Conservation (phyloP, 2,113 vertebrate genomes). For the Chrysochloris asiatica region DNA sequence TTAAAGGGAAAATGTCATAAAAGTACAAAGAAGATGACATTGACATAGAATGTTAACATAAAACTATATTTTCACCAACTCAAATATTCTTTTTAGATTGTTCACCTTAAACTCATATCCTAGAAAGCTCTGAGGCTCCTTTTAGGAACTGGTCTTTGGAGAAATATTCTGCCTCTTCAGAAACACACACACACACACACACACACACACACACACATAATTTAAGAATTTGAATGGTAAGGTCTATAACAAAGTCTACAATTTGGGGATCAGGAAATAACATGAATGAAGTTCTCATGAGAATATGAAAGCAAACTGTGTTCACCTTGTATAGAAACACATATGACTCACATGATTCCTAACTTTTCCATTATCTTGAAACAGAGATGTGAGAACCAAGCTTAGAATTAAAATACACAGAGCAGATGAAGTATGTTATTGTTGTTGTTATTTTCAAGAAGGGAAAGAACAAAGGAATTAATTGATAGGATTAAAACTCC, state of each 20-base stretch:
- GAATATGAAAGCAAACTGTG: slow-evolving; percentile 1
- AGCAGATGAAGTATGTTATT: background rate
- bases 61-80: background rate
- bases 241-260: background rate
- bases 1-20: background rate
- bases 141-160: slow-evolving; percentile 18
- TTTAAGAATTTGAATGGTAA: background rate
- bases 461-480: background rate
- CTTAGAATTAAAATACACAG: background rate
- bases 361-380: background rate
- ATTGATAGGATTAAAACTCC: background rate
- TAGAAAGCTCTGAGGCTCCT: background rate
- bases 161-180: background rate
- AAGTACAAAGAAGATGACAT: background rate
- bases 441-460: background rate
- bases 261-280: background rate
- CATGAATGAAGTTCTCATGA: background rate
- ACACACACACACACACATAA: background rate
- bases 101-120: background rate
- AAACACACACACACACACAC: too few relatives aligned
- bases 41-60: background rate
- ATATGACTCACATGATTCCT: background rate
- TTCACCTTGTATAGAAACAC: background rate
- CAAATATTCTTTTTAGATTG: background rate
- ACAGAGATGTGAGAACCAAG: background rate